phyloP scores from a whole-genome alignment of 2,888 invertebrate species.

The Volucella inanis region DNA sequence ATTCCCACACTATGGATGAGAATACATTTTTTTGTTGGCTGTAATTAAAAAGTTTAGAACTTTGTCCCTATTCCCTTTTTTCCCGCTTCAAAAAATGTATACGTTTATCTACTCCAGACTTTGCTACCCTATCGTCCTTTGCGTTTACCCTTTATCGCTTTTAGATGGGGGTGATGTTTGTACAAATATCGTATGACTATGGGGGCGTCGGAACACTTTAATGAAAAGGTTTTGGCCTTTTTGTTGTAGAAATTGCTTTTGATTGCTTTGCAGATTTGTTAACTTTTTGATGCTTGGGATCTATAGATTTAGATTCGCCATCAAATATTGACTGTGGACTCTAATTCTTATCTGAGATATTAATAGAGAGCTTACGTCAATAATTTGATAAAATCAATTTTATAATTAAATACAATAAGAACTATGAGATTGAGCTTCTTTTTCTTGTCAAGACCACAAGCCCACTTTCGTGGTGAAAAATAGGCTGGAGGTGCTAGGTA shows the following conservation, averaged over 20 bases:
- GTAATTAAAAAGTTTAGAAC: conserved; percentile 68
- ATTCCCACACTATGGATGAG: conserved; percentile 14
- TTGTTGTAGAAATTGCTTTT: conserved; percentile 44
- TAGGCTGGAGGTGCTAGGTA: too few relatives aligned
- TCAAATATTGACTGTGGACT: conserved; percentile 14
- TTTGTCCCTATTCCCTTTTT: conserved; percentile 23
- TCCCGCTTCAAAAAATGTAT: conserved; percentile 44
- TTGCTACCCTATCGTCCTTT: background rate
- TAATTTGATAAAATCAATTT: too few relatives aligned
- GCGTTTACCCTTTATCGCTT: background rate
- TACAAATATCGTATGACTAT: background rate
- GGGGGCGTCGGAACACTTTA: conserved; percentile 16
- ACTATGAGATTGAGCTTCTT: too few relatives aligned
- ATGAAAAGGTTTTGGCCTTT: conserved; percentile 25
- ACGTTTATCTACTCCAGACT: conserved; percentile 3
- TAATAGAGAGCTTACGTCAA: too few relatives aligned
- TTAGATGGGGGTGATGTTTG: background rate
- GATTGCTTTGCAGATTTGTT: conserved; percentile 52
- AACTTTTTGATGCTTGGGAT: conserved; percentile 26
- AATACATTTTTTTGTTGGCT: conserved; percentile 39
- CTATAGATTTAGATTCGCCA: conserved; percentile 21
- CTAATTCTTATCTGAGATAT: too few relatives aligned
- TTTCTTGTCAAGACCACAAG: too few relatives aligned
- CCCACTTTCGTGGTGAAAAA: too few relatives aligned
- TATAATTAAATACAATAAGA: too few relatives aligned